Evolutionary conservation across 2,797 vertebrate genomes (phyloP).

Genomic region (Karalla daura): DNA sequence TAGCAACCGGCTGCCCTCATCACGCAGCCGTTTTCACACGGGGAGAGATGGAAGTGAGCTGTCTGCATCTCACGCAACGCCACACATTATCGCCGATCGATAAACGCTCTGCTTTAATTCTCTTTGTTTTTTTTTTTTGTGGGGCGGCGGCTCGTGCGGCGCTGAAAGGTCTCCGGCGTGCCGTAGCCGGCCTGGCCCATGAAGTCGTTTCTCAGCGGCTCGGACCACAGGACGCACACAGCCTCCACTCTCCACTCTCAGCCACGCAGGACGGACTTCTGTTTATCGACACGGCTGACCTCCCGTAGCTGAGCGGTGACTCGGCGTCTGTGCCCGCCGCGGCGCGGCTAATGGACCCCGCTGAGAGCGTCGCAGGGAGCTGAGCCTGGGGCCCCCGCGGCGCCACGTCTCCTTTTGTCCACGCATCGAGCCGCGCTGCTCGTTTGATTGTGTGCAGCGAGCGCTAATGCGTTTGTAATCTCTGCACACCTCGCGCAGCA

Average conservation of each 20-base stretch:
- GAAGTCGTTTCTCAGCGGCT: slow-evolving; percentile 56
- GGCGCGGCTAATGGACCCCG: slow-evolving; percentile 45
- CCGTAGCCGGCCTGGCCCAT: slow-evolving; percentile 31
- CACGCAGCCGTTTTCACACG: slow-evolving; percentile 34
- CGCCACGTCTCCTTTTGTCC: background rate
- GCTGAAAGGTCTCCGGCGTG: slow-evolving; percentile 27
- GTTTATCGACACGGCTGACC: slow-evolving; percentile 64
- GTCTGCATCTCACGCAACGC: slow-evolving; percentile 23
- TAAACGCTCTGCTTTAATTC: slow-evolving; percentile 33
- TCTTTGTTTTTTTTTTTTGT: slow-evolving; percentile 27
- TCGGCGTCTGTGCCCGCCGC: slow-evolving; percentile 21
- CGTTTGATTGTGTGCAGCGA: slow-evolving; percentile 24
- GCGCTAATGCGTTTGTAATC: background rate
- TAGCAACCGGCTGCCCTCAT: slow-evolving; percentile 66
- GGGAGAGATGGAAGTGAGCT: slow-evolving; percentile 37
- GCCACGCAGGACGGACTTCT: slow-evolving; percentile 19
- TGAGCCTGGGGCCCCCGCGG: no score
- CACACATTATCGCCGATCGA: slow-evolving; percentile 54
- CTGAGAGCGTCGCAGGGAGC: slow-evolving; percentile 28
- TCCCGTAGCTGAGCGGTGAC: slow-evolving; percentile 28
- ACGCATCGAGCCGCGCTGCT: background rate
- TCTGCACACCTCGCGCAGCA: background rate
- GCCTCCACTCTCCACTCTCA: slow-evolving; percentile 42
- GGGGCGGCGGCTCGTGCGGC: background rate
- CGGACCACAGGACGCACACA: slow-evolving; percentile 48